Evolutionary conservation across 2,113 vertebrate genomes (phyloP).

Genomic region (Rhabdornis inornatus): DNA sequence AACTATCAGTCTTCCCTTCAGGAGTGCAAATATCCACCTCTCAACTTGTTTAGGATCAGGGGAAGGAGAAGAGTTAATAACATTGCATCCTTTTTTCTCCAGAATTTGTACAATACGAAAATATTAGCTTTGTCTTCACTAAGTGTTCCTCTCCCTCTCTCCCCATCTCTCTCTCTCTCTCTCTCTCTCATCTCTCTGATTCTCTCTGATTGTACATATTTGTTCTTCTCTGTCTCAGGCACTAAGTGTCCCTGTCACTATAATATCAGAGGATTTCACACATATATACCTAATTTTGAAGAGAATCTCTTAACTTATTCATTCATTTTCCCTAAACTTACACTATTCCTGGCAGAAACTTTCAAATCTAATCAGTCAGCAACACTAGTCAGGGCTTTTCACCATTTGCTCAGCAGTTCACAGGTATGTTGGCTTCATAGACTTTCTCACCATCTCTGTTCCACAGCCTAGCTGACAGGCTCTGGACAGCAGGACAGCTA

Average conservation of each 20-base stretch:
- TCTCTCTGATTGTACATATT: background rate
- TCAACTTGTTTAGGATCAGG: background rate
- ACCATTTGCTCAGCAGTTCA: conserved; percentile 35
- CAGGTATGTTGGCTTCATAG: conserved; percentile 20
- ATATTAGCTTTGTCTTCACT: background rate
- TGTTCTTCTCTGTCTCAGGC: background rate
- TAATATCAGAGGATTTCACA: background rate
- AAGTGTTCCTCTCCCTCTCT: background rate
- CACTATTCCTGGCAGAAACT: conserved; percentile 45
- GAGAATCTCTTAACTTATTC: background rate
- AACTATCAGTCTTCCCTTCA: background rate
- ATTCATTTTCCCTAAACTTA: background rate
- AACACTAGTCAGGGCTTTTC: conserved; percentile 8
- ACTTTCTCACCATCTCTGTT: conserved; percentile 46
- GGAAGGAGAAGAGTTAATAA: background rate
- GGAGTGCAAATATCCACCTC: background rate
- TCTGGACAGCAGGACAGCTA: conserved; percentile 78
- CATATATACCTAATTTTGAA: background rate
- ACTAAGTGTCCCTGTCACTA: background rate
- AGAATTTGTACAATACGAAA: background rate
- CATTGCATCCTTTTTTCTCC: background rate
- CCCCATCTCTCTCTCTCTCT: no score
- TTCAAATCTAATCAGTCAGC: conserved; percentile 31
- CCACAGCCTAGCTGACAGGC: conserved; percentile 62
- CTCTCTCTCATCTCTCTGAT: no score